Base-by-base conservation (phyloP, 2,113 vertebrate genomes). In the Spea multiplicata region DNA sequence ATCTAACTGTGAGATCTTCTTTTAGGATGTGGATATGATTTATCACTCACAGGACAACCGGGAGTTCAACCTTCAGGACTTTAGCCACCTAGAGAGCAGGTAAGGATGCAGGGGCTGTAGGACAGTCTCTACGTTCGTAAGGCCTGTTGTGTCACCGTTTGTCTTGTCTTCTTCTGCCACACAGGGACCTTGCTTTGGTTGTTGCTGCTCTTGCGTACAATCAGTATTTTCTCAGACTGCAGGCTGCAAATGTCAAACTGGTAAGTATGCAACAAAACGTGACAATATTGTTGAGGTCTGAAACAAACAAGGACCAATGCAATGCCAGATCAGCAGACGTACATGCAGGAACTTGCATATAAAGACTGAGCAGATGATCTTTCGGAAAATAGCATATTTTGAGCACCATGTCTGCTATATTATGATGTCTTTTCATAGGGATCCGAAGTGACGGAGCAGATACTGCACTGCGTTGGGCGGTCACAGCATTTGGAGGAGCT, bases 11-110 rank as follows among this genome's bases (percentile, higher is more conserved):
- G 30, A 30, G 30, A 30, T 47, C 44, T 75, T 73, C 66, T 49
- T 76, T 59, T 82, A 96, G 95, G 95, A 96, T 78, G 95, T 97
- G 64, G 95, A 96, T 86, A 96, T 95, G n/a, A 96, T 97, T 88
- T 97, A 97, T 84, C 95, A 96, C 87, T 95, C 95, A 0, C 95
- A 96, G 85, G 95, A 96, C 89, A 96, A 94, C 87, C 88, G 94
- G 52, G 94, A 96, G 84, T 95, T 97, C 86, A 96, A 94, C 87
- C 87, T 96, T 75, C 82, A 94, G 86, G 95, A 96, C 86, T 96
- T 96, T 87, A 94, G 94, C 86, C 95, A 96, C 84, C 87, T 97
- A 66, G 95, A 95, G 85, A 95, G 92, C 89, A 92, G 95, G 95
- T 96, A 86, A 91, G 86, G 8, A 44, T 1, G 9, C n/a, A 61